Evolutionary conservation across 2,797 vertebrate genomes (phyloP).

Genomic region (Halcyon leucocephala): DNA sequence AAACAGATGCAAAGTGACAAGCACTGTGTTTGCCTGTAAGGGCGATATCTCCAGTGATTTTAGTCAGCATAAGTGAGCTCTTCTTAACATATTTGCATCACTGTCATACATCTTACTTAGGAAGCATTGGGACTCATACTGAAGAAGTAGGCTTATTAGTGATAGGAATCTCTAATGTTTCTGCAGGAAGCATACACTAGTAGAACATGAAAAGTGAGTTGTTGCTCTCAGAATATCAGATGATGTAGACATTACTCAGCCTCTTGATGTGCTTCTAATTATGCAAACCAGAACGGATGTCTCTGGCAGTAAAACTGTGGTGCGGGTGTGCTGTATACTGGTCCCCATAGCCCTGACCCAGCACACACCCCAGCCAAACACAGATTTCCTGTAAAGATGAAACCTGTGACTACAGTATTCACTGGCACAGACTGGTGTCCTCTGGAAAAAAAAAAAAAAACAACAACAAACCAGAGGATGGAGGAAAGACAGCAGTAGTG

Average conservation of each 20-base stretch:
- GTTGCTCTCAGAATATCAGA: background rate
- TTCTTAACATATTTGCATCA: background rate
- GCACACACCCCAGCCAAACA: background rate
- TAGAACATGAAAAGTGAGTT: background rate
- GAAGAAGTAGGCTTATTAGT: background rate
- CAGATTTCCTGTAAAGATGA: background rate
- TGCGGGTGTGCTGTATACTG: background rate
- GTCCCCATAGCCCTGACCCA: background rate
- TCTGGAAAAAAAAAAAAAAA: background rate
- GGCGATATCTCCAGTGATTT: background rate
- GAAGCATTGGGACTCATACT: background rate
- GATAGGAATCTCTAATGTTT: background rate
- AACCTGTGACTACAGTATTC: background rate
- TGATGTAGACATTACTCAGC: background rate
- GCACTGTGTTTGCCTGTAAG: background rate
- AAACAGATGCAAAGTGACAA: slow-evolving; percentile 41
- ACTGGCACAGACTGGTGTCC: background rate
- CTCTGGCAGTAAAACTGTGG: background rate
- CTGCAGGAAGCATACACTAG: background rate
- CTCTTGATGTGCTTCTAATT: background rate
- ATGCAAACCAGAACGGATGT: background rate
- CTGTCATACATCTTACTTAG: background rate
- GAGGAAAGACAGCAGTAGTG: background rate
- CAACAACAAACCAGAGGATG: background rate
- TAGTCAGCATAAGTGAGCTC: background rate